Conservation (phyloP, 2,888 invertebrate species). For the Gerris lacustris region DNA sequence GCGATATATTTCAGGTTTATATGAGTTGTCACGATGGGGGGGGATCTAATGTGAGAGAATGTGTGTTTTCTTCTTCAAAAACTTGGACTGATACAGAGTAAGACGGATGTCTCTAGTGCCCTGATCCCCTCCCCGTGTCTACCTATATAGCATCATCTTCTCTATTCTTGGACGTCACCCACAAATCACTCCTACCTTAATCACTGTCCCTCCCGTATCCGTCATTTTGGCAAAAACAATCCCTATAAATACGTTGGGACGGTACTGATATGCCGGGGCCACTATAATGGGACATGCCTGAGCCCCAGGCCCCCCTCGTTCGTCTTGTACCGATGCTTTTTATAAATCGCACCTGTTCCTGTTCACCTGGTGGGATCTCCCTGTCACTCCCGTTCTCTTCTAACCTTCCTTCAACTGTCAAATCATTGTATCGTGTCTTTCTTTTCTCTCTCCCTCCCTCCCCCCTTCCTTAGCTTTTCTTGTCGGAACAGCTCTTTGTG, state of each 20-base stretch:
- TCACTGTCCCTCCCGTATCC: background rate
- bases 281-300: background rate
- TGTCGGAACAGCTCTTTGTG: too few relatives aligned
- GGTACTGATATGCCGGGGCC: background rate
- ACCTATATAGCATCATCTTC: background rate
- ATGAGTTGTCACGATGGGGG: background rate
- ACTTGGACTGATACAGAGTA: background rate
- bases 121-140: background rate
- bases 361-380: background rate
- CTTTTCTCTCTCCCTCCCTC: too few relatives aligned
- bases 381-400: background rate
- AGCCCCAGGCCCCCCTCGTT: too few relatives aligned
- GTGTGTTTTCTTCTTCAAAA: too few relatives aligned
- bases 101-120: background rate
- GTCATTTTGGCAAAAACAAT: conserved; percentile 5
- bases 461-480: too few relatives aligned
- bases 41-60: background rate
- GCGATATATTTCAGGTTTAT: background rate
- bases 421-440: background rate
- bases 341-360: conserved; percentile 1
- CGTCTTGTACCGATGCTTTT: background rate
- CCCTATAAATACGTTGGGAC: background rate
- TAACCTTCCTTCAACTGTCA: background rate
- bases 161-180: conserved; percentile 1
- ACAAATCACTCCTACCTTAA: conserved; percentile 5